These are phyloP conservation scores for Piezodorus guildinii DNA, from an alignment of 1,140 invertebrate species.

Conservation along the genomic window DNA sequence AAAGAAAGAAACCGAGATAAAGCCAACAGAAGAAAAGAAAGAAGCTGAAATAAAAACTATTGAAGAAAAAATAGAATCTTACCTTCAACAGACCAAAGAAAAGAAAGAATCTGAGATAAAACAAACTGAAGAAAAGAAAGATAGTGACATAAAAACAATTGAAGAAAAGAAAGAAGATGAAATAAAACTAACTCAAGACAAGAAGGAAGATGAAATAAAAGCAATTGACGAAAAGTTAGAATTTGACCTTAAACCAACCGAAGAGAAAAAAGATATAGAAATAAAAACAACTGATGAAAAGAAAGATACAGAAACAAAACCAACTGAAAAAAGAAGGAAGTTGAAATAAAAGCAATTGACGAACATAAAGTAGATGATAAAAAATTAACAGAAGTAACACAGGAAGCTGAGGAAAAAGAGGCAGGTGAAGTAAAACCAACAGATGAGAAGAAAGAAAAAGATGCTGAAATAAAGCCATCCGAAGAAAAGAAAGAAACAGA, in stretches of 20 bases:
- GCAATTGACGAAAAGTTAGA: slow-evolving; percentile 5
- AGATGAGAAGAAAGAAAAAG: slow-evolving; percentile 2
- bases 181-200: slow-evolving; percentile 7
- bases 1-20: neutral
- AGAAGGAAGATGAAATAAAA: neutral
- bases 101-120: slow-evolving; percentile 26
- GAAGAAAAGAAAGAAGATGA: slow-evolving; percentile 30
- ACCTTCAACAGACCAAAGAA: neutral
- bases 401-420: neutral
- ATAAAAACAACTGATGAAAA: slow-evolving; percentile 13
- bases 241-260: slow-evolving; percentile 21
- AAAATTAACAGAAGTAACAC: neutral
- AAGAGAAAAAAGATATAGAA: slow-evolving; percentile 24
- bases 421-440: slow-evolving; percentile 3
- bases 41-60: neutral
- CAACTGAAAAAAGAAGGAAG: neutral
- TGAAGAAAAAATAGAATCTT: neutral
- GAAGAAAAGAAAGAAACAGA: neutral
- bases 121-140: slow-evolving; percentile 33
- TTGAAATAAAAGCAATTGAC: neutral
- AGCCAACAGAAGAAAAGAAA: neutral
- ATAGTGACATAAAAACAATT: slow-evolving; percentile 32
- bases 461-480: neutral
- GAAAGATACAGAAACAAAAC: slow-evolving; percentile 2
- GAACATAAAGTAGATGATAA: too few relatives aligned